Conservation (phyloP, 1,140 invertebrate genomes). For the Pinna nobilis region DNA sequence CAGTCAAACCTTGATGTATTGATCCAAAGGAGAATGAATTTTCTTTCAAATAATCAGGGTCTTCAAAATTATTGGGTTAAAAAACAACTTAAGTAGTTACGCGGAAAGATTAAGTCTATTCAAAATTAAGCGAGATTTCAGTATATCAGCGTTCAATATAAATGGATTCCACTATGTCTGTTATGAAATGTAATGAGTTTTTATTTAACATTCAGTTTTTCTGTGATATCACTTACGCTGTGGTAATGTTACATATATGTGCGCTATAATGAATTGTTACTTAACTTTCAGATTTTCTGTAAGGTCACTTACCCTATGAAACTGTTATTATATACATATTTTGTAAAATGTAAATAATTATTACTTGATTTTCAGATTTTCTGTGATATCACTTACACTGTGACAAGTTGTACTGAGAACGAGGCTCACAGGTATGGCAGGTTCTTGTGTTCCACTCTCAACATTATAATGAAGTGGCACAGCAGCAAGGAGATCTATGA, state of each 20-base stretch:
- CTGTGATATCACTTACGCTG: conserved; percentile 98
- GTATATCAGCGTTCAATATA: no score
- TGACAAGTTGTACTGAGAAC: conserved; percentile 97
- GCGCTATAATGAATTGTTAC: background rate
- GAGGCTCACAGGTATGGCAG: conserved; percentile 97
- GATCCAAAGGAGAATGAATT: no score
- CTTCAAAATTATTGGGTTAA: no score
- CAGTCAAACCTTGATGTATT: no score
- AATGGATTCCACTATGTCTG: background rate
- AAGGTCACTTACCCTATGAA: background rate
- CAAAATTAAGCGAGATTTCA: no score
- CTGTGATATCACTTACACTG: conserved; percentile 98
- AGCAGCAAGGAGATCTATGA: conserved; percentile 91
- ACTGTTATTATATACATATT: background rate
- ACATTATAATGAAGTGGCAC: conserved; percentile 98
- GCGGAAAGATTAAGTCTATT: no score
- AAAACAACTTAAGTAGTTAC: no score
- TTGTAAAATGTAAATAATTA: background rate
- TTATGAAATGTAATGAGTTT: background rate
- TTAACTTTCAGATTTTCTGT: background rate
- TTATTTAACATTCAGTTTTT: conserved; percentile 84
- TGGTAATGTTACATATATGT: conserved; percentile 80
- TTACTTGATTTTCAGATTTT: conserved; percentile 84
- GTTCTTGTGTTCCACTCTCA: conserved; percentile 93
- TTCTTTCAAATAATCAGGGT: no score